Evolutionary conservation across 2,888 invertebrate genomes (phyloP), one percentile per base, ranked within the genome.

Genomic region (Synanthedon vespiformis): DNA sequence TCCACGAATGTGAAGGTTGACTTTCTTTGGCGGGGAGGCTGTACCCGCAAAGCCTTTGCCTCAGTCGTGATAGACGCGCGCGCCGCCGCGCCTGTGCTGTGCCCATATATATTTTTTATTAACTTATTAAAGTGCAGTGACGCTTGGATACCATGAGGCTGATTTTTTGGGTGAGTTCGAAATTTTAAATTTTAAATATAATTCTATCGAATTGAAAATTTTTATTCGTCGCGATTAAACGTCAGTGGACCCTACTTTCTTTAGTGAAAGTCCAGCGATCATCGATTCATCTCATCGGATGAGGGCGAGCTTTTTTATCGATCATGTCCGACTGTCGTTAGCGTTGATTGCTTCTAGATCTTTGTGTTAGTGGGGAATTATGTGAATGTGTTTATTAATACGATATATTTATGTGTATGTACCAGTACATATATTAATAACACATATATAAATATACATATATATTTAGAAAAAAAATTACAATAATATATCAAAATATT

Each of bases 91-190:
- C 86, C 67, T 66, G 86, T 86, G 85, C 71, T 65, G 84, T 84
- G 84, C 62, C 65, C 10, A 34, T 10, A 34, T 34, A 34, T 63
- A 64, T 64, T 65, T 62, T 62, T 59, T 61, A 67, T 67, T 64
- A 58, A 62, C 67, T 72, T 68, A 68, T 68, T 61, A 58, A 64
- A 73, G 82, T 81, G 80, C 64, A 72, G 80, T 81, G 78, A 51
- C 27, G 34, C 63, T 72, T 73, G 85, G 84, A 83, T 84, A 84
- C 74, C 68, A 87, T 87, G 86, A 77, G 85, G 79, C 80, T 80
- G 58, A 69, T 76, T 69, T 80, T 77, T 81, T 86, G 82, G 86
- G 86, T 87, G 71, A 72, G 86, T 74, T 67, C 27, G 16, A 58
- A 34, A 50, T 49, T 54, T 52, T 22, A 40, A 49, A 12, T 41